A percentile compares a stretch with the other conserved stretches of the same genome.
Conservation (phyloP, 2,888 invertebrate genomes). For the Diarsia mendica region DNA sequence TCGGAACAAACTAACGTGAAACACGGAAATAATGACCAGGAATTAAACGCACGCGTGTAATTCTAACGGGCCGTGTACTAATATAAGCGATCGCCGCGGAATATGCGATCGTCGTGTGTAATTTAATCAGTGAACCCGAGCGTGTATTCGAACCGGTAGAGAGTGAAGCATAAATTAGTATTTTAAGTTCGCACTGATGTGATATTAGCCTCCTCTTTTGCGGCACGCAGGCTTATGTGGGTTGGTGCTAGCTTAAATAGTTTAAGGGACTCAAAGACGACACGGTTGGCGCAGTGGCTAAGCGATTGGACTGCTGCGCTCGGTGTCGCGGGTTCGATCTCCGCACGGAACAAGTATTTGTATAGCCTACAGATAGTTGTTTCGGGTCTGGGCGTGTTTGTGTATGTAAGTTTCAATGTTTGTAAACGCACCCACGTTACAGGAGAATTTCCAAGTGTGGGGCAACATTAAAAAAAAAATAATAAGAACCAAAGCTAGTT, state of each 20-base stretch:
- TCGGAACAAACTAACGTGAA: constrained; percentile 32
- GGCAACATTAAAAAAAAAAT: too few species aligned
- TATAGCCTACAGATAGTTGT: too few species aligned
- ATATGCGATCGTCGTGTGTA: background rate
- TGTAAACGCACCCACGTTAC: too few species aligned
- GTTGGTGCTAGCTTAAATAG: background rate
- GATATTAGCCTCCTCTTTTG: background rate
- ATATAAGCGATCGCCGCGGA: background rate
- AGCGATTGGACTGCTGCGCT: too few species aligned
- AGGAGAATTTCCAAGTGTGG: too few species aligned
- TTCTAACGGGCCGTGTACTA: constrained; percentile 6
- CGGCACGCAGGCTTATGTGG: background rate
- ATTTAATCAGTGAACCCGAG: background rate
- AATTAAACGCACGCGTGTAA: constrained; percentile 54
- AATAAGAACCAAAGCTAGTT: background rate
- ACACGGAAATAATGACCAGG: constrained; percentile 47
- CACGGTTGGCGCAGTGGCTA: too few species aligned
- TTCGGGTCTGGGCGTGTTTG: too few species aligned
- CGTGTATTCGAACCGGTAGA: background rate
- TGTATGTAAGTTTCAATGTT: too few species aligned
- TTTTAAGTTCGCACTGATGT: background rate
- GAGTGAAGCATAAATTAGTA: background rate
- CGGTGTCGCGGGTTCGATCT: too few species aligned
- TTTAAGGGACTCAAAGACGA: too few species aligned
- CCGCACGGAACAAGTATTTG: too few species aligned